Evolutionary conservation across 1,140 invertebrate genomes (phyloP), one percentile per base, ranked within the genome.

Genomic region (Ceratina calcarata): DNA sequence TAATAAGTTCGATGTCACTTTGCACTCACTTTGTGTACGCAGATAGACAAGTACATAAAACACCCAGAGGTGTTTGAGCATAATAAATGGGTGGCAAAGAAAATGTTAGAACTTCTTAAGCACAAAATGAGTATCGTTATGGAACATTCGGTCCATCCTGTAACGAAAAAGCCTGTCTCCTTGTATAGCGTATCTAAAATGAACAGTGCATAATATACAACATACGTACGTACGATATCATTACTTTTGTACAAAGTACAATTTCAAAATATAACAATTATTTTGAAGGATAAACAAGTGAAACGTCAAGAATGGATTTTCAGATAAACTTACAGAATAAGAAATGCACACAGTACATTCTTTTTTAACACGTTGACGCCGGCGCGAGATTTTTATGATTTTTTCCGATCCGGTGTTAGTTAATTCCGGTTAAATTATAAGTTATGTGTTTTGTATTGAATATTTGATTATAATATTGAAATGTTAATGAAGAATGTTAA

Each of bases 41-140:
- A 95, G 95, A 75, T 97, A 45, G 94, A 95, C 51, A 96, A 97
- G 82, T 98, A 96, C 89, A 86, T 95, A 18, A 91, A 93, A 37
- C 95, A 97, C 94, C 95, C 96, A 7, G 91, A 96, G 83, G 95
- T 97, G 10, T 95, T 97, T 84, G 94, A 95, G 74, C 95, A 95
- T 37, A 98, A 97, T 90, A 94, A 94, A 80, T 93, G 94, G 69
- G 93, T 97, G 82, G 94, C 96, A 10, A 90, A 93, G 70, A 95
- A 95, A 86, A 96, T 95, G 88, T 87, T 96, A 18, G 94, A 96
- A 74, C 95, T 95, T 84, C 93, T 95, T 85, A 89, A 94, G 27
- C 93, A 94, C 10, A 94, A 94, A 60, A 90, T 96, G 66, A 94
- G 93, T 81, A 93, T 97, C 22, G 75, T 80, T 65, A 83, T 85